These are phyloP conservation scores for Stichodactyla helianthus DNA, from an alignment of 64 coral and sea anemone species.

Conservation along the genomic window DNA sequence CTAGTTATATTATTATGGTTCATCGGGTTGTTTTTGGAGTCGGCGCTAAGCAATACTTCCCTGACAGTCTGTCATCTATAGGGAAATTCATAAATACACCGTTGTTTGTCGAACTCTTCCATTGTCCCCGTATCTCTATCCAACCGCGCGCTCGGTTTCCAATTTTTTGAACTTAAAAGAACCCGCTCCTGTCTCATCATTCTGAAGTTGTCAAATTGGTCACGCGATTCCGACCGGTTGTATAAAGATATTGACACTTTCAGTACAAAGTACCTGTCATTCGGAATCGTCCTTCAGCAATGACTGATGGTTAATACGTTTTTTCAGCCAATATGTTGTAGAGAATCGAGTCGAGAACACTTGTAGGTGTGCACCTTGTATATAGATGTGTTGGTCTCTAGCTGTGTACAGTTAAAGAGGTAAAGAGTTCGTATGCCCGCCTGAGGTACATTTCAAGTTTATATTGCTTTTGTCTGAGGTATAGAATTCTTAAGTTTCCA, in stretches of 20 bases:
- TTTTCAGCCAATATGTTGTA: not conserved
- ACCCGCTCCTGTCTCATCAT: not conserved
- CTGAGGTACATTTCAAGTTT: not conserved
- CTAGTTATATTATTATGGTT: no score
- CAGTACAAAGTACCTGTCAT: not conserved
- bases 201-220: not conserved
- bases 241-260: not conserved
- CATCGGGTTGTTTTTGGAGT: not conserved
- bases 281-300: not conserved
- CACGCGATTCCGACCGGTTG: conserved; percentile 10
- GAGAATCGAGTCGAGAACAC: not conserved
- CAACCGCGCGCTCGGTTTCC: not conserved
- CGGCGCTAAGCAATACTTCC: not conserved
- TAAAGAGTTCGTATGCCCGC: not conserved
- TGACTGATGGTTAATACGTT: no score
- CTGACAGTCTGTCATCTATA: not conserved
- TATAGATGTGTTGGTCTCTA: not conserved
- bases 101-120: not conserved
- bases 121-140: not conserved
- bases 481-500: not conserved
- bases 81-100: not conserved
- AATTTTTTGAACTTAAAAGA: not conserved
- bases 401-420: not conserved
- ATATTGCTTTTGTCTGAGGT: not conserved
- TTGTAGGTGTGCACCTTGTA: not conserved